A percentile compares a stretch with the other conserved stretches of the same genome.
phyloP scores from a whole-genome alignment of 2,797 vertebrate species.

The Melanotaenia trifasciata region DNA sequence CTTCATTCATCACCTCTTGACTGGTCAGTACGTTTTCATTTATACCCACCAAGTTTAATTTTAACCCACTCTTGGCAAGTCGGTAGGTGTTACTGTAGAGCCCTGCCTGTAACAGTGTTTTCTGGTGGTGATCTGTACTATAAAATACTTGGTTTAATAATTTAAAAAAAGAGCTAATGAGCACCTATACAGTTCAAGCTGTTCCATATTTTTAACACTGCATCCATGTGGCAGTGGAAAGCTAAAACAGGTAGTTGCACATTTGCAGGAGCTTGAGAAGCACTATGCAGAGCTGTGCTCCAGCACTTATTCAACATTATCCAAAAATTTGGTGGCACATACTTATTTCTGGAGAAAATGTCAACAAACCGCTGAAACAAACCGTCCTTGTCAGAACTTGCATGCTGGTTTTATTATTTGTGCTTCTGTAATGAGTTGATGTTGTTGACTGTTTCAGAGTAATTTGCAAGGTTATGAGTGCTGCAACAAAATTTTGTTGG shows the following conservation, averaged over 20 bases:
- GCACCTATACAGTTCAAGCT: background rate
- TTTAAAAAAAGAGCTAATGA: background rate
- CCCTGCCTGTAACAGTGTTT: background rate
- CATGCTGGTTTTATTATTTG: too few relatives aligned
- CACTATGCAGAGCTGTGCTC: too few relatives aligned
- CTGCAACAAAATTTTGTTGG: conserved; percentile 7
- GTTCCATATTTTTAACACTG: too few relatives aligned
- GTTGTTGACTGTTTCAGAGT: conserved; percentile 14
- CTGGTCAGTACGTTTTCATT: too few relatives aligned
- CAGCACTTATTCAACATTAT: background rate
- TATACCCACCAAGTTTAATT: too few relatives aligned
- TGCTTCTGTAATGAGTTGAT: background rate
- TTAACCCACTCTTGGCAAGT: too few relatives aligned
- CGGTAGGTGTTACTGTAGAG: too few relatives aligned
- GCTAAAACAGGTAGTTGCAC: background rate
- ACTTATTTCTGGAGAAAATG: background rate
- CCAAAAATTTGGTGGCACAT: background rate
- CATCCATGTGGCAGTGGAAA: background rate
- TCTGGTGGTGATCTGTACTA: too few relatives aligned
- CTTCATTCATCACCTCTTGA: too few relatives aligned
- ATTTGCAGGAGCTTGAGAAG: background rate
- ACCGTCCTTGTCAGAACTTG: background rate
- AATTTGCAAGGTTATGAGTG: conserved; percentile 2
- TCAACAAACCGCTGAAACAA: background rate
- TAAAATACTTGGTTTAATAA: too few relatives aligned